These are phyloP conservation scores for Brachystomella parvula DNA, from an alignment of 1,140 invertebrate species.

Conservation along the genomic window DNA sequence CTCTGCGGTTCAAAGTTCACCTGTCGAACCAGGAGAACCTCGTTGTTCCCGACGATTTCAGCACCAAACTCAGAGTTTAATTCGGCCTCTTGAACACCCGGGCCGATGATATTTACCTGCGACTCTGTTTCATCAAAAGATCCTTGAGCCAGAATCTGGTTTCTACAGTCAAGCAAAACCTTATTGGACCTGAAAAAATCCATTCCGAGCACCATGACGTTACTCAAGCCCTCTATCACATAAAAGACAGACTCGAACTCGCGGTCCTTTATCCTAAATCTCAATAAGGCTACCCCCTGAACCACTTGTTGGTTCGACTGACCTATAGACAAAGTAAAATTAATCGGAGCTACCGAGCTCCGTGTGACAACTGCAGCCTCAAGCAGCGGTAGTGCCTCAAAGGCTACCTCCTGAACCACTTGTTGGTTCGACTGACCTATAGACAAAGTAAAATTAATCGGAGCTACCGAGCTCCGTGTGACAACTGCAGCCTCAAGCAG, in stretches of 20 bases:
- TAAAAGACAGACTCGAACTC: neutral
- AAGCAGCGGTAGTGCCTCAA: too few relatives aligned
- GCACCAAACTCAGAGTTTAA: neutral
- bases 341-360: neutral
- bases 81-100: neutral
- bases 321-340: neutral
- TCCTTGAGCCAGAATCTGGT: too few relatives aligned
- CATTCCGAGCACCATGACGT: constrained; percentile 39
- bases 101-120: neutral
- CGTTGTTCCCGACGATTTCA: neutral
- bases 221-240: too few relatives aligned
- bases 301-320: neutral
- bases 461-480: neutral
- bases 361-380: too few relatives aligned
- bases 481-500: too few relatives aligned
- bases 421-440: neutral
- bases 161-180: constrained; percentile 19
- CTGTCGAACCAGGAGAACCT: neutral
- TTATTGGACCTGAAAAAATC: constrained; percentile 39
- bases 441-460: neutral
- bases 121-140: too few relatives aligned
- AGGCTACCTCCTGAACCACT: neutral
- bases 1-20: neutral
- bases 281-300: too few relatives aligned
- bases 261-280: too few relatives aligned